These are phyloP conservation scores for Gobius niger DNA, from an alignment of 2,113 vertebrate species.

Conservation along the genomic window DNA sequence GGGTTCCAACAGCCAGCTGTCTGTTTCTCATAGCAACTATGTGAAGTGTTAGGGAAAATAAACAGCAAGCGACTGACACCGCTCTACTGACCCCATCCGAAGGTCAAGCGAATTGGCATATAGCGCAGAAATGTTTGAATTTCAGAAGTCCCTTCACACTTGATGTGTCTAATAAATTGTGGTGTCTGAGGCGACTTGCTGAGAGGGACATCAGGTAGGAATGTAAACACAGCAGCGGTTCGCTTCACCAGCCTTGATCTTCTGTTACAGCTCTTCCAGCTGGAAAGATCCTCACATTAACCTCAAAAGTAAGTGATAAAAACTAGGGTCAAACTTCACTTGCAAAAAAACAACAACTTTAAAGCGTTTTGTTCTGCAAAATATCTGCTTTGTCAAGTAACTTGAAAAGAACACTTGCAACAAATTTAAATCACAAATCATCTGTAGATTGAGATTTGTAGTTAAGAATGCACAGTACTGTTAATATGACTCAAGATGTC, in stretches of 20 bases:
- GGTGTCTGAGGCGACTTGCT: conserved; percentile 65
- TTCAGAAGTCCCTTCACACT: conserved; percentile 52
- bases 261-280: conserved; percentile 36
- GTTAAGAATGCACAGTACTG: no score
- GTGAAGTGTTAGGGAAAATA: conserved; percentile 41
- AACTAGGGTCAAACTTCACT: not conserved
- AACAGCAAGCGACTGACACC: conserved; percentile 48
- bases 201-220: conserved; percentile 71
- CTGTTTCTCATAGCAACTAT: conserved; percentile 46
- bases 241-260: conserved; percentile 61
- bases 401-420: no score
- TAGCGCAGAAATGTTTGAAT: conserved; percentile 57
- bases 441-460: no score
- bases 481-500: no score
- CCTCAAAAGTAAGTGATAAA: conserved; percentile 18
- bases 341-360: no score
- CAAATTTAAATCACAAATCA: no score
- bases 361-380: no score
- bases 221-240: conserved; percentile 70
- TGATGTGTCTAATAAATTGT: conserved; percentile 65
- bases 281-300: conserved; percentile 23
- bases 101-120: conserved; percentile 64
- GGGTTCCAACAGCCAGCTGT: conserved; percentile 64
- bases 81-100: conserved; percentile 41
- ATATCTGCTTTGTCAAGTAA: no score